These are phyloP conservation scores for Exephanes ischioxanthus DNA, from an alignment of 2,888 invertebrate species.

Conservation along the genomic window DNA sequence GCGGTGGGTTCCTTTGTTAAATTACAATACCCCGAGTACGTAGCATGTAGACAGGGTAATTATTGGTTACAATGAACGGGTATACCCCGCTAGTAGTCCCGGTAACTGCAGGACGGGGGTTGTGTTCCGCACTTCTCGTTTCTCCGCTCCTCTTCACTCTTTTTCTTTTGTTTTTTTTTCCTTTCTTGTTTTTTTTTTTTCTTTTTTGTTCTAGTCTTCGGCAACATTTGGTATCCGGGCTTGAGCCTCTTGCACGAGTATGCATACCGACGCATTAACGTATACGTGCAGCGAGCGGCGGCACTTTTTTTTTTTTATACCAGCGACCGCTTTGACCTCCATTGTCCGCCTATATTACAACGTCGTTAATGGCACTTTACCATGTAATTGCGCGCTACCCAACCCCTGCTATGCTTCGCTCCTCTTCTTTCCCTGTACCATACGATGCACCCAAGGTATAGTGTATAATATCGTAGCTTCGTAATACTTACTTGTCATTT, in stretches of 20 bases:
- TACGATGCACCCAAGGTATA: not conserved
- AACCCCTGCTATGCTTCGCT: slow-evolving; percentile 60
- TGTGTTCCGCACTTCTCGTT: slow-evolving; percentile 58
- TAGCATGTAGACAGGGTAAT: slow-evolving; percentile 79
- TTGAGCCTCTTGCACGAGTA: slow-evolving; percentile 60
- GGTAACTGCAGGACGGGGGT: slow-evolving; percentile 51
- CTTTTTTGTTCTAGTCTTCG: slow-evolving; percentile 77
- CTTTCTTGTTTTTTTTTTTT: slow-evolving; percentile 19
- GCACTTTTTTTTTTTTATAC: slow-evolving; percentile 58
- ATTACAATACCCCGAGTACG: slow-evolving; percentile 79
- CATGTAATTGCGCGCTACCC: slow-evolving; percentile 75
- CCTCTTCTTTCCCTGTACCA: slow-evolving; percentile 35
- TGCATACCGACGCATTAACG: slow-evolving; percentile 47
- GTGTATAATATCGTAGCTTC: not conserved
- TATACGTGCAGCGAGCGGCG: slow-evolving; percentile 44
- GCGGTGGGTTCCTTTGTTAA: slow-evolving; percentile 78
- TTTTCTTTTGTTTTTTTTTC: slow-evolving; percentile 21
- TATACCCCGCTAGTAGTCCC: slow-evolving; percentile 57
- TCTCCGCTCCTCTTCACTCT: slow-evolving; percentile 61
- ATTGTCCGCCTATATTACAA: slow-evolving; percentile 72
- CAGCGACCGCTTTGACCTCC: slow-evolving; percentile 55
- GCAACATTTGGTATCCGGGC: slow-evolving; percentile 82
- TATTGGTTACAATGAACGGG: slow-evolving; percentile 80
- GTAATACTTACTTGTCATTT: not conserved
- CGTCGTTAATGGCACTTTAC: slow-evolving; percentile 80